These are phyloP conservation scores for Sitodiplosis mosellana DNA, from an alignment of 1,140 invertebrate genomes.

Conservation along the genomic window DNA sequence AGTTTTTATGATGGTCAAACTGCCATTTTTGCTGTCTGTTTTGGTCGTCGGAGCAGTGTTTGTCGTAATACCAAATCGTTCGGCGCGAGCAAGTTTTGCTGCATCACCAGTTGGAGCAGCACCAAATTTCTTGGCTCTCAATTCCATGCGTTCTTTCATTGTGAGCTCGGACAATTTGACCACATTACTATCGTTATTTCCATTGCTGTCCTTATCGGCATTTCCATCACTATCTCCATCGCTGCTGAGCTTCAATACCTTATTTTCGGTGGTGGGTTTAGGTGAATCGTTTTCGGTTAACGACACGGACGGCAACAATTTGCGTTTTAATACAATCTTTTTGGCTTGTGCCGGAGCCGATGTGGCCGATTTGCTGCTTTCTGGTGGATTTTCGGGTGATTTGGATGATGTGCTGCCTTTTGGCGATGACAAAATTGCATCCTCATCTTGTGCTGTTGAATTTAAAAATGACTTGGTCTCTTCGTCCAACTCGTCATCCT, in stretches of 20 bases:
- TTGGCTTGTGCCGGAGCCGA: slow-evolving; percentile 18
- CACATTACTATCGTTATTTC: slow-evolving; percentile 27
- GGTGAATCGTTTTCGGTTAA: background rate
- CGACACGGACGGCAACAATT: slow-evolving; percentile 20
- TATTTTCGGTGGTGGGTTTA: background rate
- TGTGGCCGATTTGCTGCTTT: slow-evolving; percentile 9
- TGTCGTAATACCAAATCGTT: slow-evolving; percentile 34
- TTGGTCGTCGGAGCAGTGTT: slow-evolving; percentile 10
- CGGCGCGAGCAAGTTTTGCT: slow-evolving; percentile 45
- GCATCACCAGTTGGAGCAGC: slow-evolving; percentile 17
- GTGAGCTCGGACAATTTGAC: slow-evolving; percentile 41
- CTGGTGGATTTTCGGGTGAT: slow-evolving; percentile 11
- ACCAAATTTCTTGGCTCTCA: slow-evolving; percentile 64
- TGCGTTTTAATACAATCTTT: slow-evolving; percentile 47
- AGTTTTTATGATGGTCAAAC: slow-evolving; percentile 23
- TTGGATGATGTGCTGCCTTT: background rate
- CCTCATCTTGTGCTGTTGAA: slow-evolving; percentile 1
- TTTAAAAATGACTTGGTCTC: slow-evolving; percentile 8
- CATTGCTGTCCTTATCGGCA: background rate
- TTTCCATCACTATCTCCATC: background rate
- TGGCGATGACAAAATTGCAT: slow-evolving; percentile 2
- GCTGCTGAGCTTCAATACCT: no score
- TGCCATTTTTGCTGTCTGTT: slow-evolving; percentile 12
- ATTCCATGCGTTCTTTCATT: slow-evolving; percentile 48
- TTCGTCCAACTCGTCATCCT: slow-evolving; percentile 12